A percentile compares a stretch with the other conserved stretches of the same genome.
phyloP scores from a whole-genome alignment of 2,113 vertebrate genomes.

The Pseudorasbora parva region DNA sequence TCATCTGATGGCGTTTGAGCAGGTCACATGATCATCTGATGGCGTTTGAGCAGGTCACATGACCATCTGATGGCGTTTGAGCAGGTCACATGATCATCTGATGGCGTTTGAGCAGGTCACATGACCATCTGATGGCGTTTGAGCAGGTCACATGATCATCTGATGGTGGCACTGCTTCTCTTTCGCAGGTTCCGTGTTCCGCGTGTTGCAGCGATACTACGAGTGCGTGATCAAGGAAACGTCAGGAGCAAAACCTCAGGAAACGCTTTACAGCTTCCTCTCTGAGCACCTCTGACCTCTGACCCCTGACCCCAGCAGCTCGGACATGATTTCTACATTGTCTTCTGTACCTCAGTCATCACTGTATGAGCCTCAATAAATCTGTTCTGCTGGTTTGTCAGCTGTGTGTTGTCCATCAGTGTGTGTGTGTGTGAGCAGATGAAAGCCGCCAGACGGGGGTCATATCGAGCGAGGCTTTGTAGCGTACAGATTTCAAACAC shows the following conservation, averaged over 20 bases:
- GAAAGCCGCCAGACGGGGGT: neutral
- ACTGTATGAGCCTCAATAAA: neutral
- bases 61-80: too few relatives aligned
- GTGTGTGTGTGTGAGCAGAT: constrained; percentile 9
- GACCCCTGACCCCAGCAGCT: neutral
- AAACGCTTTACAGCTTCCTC: constrained; percentile 23
- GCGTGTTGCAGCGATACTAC: neutral
- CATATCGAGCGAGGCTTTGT: constrained; percentile 68
- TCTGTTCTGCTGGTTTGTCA: neutral
- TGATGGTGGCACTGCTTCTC: neutral
- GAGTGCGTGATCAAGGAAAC: neutral
- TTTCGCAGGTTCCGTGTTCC: neutral
- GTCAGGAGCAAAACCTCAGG: neutral
- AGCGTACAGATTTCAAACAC: constrained; percentile 73
- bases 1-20: too few relatives aligned
- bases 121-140: too few relatives aligned
- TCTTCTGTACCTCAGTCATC: neutral
- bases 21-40: too few relatives aligned
- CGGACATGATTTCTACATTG: neutral
- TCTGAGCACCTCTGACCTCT: neutral
- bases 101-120: neutral
- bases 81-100: too few relatives aligned
- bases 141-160: too few relatives aligned
- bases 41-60: neutral
- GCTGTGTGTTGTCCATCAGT: constrained; percentile 28